A percentile compares a stretch with the other conserved stretches of the same genome.
phyloP scores from a whole-genome alignment of 2,113 vertebrate genomes.

The Prinia subflava region DNA sequence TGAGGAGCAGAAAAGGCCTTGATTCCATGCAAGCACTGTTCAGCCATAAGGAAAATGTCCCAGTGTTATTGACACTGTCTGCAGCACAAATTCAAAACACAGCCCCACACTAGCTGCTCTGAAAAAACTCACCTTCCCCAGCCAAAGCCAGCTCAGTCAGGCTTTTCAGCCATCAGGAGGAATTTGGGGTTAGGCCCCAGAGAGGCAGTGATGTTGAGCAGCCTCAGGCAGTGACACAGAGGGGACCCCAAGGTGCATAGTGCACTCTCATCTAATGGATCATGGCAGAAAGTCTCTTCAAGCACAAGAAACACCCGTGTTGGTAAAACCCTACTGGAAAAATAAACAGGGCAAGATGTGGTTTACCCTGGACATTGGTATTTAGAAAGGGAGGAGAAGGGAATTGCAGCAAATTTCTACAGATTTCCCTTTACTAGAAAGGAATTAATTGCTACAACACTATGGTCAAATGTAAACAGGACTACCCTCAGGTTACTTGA shows the following conservation, averaged over 20 bases:
- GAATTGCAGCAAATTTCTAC: background rate
- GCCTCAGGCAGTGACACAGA: background rate
- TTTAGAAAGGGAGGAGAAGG: background rate
- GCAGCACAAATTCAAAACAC: background rate
- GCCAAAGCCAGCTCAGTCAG: accelerated
- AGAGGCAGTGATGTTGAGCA: accelerated
- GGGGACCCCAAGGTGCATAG: background rate
- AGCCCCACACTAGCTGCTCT: background rate
- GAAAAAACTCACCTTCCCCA: background rate
- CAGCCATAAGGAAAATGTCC: background rate
- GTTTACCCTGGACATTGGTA: background rate
- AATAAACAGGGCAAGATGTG: background rate
- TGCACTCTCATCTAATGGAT: background rate
- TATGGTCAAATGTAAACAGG: background rate
- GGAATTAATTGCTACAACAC: background rate
- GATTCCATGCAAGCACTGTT: background rate
- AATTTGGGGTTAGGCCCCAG: background rate
- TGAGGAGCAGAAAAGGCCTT: background rate
- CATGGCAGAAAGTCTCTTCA: background rate
- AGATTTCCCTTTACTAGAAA: background rate
- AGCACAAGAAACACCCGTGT: accelerated
- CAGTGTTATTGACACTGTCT: background rate
- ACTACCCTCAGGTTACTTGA: background rate
- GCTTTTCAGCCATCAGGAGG: background rate
- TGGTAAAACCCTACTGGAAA: background rate